Conservation (phyloP, 1,140 invertebrate genomes). For the Zophobas morio region DNA sequence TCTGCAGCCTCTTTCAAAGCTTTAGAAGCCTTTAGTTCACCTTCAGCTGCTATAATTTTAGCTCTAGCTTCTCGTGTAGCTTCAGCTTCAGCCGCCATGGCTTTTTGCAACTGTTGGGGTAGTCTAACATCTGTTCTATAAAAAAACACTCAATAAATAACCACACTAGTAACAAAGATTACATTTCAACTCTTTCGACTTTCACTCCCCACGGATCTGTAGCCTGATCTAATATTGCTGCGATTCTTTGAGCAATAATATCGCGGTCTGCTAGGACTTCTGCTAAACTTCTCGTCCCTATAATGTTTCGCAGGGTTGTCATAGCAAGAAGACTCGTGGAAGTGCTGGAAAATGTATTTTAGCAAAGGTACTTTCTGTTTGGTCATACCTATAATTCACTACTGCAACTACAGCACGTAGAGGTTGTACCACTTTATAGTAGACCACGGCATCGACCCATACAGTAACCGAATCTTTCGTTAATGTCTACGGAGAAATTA, state of each 20-base stretch:
- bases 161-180: constrained; percentile 37
- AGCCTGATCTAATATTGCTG: constrained; percentile 86
- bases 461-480: constrained; percentile 95
- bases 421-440: constrained; percentile 90
- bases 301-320: constrained; percentile 90
- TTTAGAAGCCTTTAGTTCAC: constrained; percentile 89
- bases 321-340: constrained; percentile 90
- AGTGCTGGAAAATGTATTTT: constrained; percentile 72
- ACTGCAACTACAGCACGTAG: constrained; percentile 87
- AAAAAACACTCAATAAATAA: background rate
- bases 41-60: constrained; percentile 84
- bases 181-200: constrained; percentile 97
- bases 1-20: constrained; percentile 93
- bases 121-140: constrained; percentile 90
- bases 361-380: background rate
- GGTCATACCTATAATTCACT: constrained; percentile 79
- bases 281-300: constrained; percentile 92
- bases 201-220: constrained; percentile 98
- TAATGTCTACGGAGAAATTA: constrained; percentile 75
- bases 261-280: constrained; percentile 94
- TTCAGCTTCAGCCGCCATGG: constrained; percentile 92
- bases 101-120: constrained; percentile 86
- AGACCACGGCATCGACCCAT: constrained; percentile 93
- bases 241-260: constrained; percentile 91
- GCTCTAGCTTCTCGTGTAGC: constrained; percentile 83